Evolutionary conservation across 2,888 invertebrate genomes (phyloP).

Genomic region (Sarcophaga carnaria): DNA sequence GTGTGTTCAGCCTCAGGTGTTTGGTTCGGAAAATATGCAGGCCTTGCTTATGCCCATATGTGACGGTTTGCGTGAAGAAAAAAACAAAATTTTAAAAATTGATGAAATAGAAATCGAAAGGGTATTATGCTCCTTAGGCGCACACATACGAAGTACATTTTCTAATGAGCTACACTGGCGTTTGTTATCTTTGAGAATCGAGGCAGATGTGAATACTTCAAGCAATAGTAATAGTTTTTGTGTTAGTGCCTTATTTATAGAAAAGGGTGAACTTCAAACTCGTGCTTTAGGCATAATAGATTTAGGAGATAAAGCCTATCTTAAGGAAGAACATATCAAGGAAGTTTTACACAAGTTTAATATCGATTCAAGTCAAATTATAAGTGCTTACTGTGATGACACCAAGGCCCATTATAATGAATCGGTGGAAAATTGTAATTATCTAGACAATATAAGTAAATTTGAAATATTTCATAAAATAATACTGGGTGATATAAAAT

Average conservation of each 20-base stretch:
- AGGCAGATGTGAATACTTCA: constrained; percentile 44
- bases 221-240: constrained; percentile 24
- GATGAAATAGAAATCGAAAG: constrained; percentile 16
- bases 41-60: constrained; percentile 36
- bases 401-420: constrained; percentile 9
- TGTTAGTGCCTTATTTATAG: constrained; percentile 39
- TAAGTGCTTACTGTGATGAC: constrained; percentile 51
- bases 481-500: constrained; percentile 20
- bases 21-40: constrained; percentile 40
- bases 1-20: constrained; percentile 23
- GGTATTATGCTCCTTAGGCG: constrained; percentile 23
- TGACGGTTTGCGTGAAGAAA: constrained; percentile 41
- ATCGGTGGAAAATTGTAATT: constrained; percentile 37
- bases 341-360: constrained; percentile 52
- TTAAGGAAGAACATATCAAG: constrained; percentile 47
- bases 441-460: constrained; percentile 34
- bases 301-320: not conserved
- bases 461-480: constrained; percentile 35
- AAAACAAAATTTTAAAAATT: constrained; percentile 31
- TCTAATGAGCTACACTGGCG: constrained; percentile 56
- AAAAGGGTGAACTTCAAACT: constrained; percentile 35
- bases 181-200: constrained; percentile 55
- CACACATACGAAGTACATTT: constrained; percentile 37
- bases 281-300: constrained; percentile 47
- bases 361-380: constrained; percentile 59